A percentile compares a stretch with the other conserved stretches of the same genome.
Evolutionary conservation across 2,888 invertebrate genomes (phyloP).

Genomic region (Molorchus minor): DNA sequence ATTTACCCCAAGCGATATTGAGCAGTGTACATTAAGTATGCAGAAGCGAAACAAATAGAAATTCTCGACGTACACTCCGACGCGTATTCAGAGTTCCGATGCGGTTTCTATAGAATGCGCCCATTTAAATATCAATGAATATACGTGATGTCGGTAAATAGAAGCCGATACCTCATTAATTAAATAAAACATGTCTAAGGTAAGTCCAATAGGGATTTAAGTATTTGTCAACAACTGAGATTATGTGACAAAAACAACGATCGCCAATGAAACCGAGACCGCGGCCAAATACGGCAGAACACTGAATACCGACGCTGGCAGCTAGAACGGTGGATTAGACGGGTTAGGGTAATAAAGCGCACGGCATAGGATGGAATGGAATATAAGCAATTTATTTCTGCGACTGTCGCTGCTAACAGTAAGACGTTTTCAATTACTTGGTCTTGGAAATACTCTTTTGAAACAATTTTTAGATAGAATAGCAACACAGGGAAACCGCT

Average conservation of each 20-base stretch:
- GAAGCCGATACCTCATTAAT: conserved; percentile 57
- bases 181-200: conserved; percentile 59
- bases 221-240: conserved; percentile 60
- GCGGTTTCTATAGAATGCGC: conserved; percentile 37
- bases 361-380: conserved; percentile 49
- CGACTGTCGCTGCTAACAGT: neutral
- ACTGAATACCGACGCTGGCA: conserved; percentile 54
- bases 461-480: no score
- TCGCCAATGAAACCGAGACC: conserved; percentile 54
- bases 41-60: conserved; percentile 35
- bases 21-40: conserved; percentile 23
- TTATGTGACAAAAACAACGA: conserved; percentile 59
- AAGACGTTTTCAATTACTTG: no score
- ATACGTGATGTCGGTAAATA: conserved; percentile 52
- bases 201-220: conserved; percentile 58
- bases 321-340: conserved; percentile 47
- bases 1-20: conserved; percentile 14
- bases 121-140: conserved; percentile 56
- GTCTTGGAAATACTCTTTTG: no score
- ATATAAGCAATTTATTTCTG: conserved; percentile 23
- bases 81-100: conserved; percentile 43
- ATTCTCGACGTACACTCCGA: conserved; percentile 41
- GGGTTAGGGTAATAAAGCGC: conserved; percentile 49
- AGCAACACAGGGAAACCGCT: no score
- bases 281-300: conserved; percentile 57